Percentiles rank a stretch among this genome's conserved stretches.
phyloP scores from a whole-genome alignment of 2,797 vertebrate genomes.

The Melanogrammus aeglefinus region DNA sequence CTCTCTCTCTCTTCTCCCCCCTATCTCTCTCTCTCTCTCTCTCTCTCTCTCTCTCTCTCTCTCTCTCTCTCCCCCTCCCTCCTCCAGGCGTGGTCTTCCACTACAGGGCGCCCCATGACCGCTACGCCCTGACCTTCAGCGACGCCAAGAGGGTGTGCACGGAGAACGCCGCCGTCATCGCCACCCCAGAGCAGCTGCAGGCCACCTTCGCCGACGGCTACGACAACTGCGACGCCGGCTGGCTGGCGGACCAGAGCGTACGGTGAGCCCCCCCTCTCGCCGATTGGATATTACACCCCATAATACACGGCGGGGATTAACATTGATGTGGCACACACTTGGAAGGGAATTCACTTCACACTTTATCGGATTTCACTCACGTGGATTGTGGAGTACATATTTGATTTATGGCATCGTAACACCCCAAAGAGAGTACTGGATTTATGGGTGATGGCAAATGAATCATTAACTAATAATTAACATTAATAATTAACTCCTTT shows the following conservation, averaged over 20 bases:
- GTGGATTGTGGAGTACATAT: neutral
- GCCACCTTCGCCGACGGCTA: constrained; percentile 91
- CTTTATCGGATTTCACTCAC: neutral
- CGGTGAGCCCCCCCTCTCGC: constrained; percentile 68
- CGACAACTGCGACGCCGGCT: constrained; percentile 94
- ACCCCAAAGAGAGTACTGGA: constrained; percentile 29
- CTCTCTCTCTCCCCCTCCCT: neutral
- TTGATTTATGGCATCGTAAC: neutral
- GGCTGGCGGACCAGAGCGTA: constrained; percentile 89
- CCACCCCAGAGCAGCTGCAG: constrained; percentile 84
- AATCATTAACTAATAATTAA: no score
- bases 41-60: neutral
- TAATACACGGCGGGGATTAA: neutral
- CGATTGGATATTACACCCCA: no score
- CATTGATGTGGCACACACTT: neutral
- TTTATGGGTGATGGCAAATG: neutral
- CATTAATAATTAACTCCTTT: neutral
- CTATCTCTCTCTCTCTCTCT: no score
- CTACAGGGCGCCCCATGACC: constrained; percentile 84
- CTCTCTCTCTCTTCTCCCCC: neutral
- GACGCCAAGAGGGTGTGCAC: constrained; percentile 81
- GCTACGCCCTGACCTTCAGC: constrained; percentile 82
- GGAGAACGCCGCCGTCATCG: constrained; percentile 83
- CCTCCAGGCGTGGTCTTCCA: constrained; percentile 89
- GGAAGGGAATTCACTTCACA: neutral